Base-by-base conservation (phyloP, 2,797 vertebrate genomes). In the Phylloscopus collybita region DNA sequence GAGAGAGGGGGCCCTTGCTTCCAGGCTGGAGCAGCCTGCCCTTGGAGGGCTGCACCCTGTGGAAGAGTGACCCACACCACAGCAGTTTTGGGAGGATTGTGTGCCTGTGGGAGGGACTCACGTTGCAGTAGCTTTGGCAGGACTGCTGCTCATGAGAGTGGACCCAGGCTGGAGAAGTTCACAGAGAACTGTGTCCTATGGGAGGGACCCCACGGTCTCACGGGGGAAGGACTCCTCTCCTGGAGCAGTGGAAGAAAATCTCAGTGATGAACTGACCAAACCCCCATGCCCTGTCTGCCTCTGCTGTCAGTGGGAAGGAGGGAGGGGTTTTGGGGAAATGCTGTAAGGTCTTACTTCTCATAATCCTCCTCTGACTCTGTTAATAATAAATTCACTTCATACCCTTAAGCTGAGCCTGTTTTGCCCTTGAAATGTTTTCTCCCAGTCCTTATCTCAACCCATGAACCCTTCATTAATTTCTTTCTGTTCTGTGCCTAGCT, bases 241-340 rank as follows among this genome's bases (percentile, higher is more conserved):
- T 27, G 4, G 42, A 73, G 42, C 54, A 73, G n/a, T 0, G 0
- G 23, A 44, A 56, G 23, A 34, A 56, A 44, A 27, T 20, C 13
- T 56, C 4, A 0, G 38, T 21, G 51, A 56, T 21, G 30, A 44
- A 26, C 51, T 45, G 25, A 27, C 53, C 40, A 21, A 71, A 21
- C 6, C 10, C 18, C 32, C 11, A 36, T 6, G 9, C 9, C 16
- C 44, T 53, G 21, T 42, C 22, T n/a, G 22, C 16, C 22, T 15
- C 2, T 1, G 0, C 26, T 19, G 32, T 23, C 1, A 0, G 32
- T 23, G 49, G 16, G 21, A 60, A 54, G 26, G 13, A 53, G 25
- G 16, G 49, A 53, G 15, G 6, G 30, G 11, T 5, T 64, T 20
- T 7, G 32, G 26, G 9, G 7, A 42, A 54, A 45, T 12, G 26